Percentiles rank a stretch among this genome's conserved stretches.
Evolutionary conservation across 2,888 invertebrate species (phyloP).

Genomic region (Athripsodes cinereus): DNA sequence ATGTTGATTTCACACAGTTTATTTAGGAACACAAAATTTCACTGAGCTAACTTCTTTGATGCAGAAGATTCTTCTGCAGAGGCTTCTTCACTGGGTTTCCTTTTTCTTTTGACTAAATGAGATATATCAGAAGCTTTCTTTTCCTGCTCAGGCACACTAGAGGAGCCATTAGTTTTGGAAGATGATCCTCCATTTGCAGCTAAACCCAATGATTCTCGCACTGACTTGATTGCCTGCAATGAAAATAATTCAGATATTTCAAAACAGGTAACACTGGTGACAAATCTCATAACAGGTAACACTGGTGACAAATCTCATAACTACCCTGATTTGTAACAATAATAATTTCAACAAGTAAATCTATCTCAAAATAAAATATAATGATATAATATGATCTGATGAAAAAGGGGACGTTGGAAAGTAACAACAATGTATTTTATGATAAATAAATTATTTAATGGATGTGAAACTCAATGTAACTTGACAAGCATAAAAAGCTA

Average conservation of each 20-base stretch:
- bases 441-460: too few species aligned
- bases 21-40: background rate
- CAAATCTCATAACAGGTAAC: background rate
- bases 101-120: conserved; percentile 73
- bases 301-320: background rate
- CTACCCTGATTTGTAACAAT: conserved; percentile 12
- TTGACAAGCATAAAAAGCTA: too few species aligned
- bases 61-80: conserved; percentile 40
- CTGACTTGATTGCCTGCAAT: conserved; percentile 36
- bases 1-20: background rate
- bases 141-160: conserved; percentile 33
- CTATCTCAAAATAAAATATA: background rate
- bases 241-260: conserved; percentile 18
- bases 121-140: conserved; percentile 72
- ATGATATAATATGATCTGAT: background rate
- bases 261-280: background rate
- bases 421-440: too few species aligned
- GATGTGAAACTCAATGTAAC: too few species aligned
- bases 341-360: background rate
- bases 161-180: conserved; percentile 20
- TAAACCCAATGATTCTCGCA: conserved; percentile 33
- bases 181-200: conserved; percentile 25
- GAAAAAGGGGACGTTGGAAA: too few species aligned
- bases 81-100: conserved; percentile 59
- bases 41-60: conserved; percentile 46